Base-by-base conservation (phyloP, 1,140 invertebrate genomes). In the Protaetia brevitarsis region DNA sequence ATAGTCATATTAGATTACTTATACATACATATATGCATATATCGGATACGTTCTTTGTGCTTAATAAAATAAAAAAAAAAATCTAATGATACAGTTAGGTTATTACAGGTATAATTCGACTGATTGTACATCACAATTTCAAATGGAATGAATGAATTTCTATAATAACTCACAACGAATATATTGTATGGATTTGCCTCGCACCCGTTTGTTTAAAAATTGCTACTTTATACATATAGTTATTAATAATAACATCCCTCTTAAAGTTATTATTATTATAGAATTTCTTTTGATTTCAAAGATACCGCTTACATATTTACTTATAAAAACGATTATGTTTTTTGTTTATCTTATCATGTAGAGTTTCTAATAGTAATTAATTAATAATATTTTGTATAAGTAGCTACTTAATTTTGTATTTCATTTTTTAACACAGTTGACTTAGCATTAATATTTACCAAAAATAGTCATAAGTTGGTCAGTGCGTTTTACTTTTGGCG, bases 81-180 rank as follows among this genome's bases (percentile, higher is more conserved):
- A 23, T 51, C 41, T 51, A 51, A 23, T 51, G 41, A 51, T 51
- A 51, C 16, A 10, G 19, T 19, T 51, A 51, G 41, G 19, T 51
- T 51, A 51, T 51, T 23, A n/a, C n/a, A n/a, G n/a, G n/a, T n/a
- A 51, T 51, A 51, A 51, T 51, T 51, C 41, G 41, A 51, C 41
- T 51, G 41, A 51, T 51, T 51, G 41, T 51, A 51, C 41, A 51
- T 51, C 41, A 51, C 41, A 51, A 23, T 51, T 45, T 51, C 26
- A 19, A 6, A 51, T 51, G 41, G 41, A 51, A 51, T 51, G 41
- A 51, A 51, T 23, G 41, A 51, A 10, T 23, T 51, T 23, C 19
- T 51, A 51, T 6, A 10, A 51, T 10, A 51, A 34, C n/a, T n/a
- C 16, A 51, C 21, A 16, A 21, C 21, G 26, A 51, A 23, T 11